Percentiles rank a stretch among this genome's conserved stretches.
phyloP scores from a whole-genome alignment of 2,113 vertebrate species.

The Sinosuthora webbiana region DNA sequence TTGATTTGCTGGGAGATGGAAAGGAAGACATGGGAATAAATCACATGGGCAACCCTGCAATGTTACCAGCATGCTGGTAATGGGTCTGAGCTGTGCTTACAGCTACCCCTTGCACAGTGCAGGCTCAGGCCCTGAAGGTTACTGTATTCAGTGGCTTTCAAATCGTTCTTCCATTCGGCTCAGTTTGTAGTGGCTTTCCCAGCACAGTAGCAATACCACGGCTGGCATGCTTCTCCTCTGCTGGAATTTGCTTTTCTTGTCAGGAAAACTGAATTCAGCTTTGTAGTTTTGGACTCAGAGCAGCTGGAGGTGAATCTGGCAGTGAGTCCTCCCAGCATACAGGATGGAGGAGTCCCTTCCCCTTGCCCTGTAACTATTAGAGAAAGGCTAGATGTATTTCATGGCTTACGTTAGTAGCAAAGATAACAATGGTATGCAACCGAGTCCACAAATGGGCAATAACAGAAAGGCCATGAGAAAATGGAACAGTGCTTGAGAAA shows the following conservation, averaged over 20 bases:
- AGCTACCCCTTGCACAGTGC: neutral
- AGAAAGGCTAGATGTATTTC: neutral
- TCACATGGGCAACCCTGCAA: neutral
- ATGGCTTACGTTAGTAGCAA: neutral
- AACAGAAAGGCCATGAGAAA: neutral
- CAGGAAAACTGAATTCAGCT: conserved; percentile 27
- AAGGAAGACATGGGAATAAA: neutral
- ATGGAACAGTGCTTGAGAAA: neutral
- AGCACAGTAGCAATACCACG: conserved; percentile 44
- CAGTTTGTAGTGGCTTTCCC: conserved; percentile 50
- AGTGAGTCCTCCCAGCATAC: neutral
- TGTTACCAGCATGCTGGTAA: neutral
- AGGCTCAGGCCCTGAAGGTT: neutral
- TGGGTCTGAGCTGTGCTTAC: neutral
- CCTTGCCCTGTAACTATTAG: neutral
- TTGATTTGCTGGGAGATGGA: neutral
- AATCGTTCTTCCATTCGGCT: neutral
- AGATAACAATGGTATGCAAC: neutral
- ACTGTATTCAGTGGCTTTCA: neutral
- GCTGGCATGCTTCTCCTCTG: conserved; percentile 30
- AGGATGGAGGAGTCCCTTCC: neutral
- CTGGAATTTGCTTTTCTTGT: conserved; percentile 57
- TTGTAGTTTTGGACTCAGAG: conserved; percentile 10
- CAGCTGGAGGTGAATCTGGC: conserved; percentile 39
- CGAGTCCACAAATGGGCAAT: neutral